Base-by-base conservation (phyloP, 2,797 vertebrate genomes). In the Dipus sagitta region DNA sequence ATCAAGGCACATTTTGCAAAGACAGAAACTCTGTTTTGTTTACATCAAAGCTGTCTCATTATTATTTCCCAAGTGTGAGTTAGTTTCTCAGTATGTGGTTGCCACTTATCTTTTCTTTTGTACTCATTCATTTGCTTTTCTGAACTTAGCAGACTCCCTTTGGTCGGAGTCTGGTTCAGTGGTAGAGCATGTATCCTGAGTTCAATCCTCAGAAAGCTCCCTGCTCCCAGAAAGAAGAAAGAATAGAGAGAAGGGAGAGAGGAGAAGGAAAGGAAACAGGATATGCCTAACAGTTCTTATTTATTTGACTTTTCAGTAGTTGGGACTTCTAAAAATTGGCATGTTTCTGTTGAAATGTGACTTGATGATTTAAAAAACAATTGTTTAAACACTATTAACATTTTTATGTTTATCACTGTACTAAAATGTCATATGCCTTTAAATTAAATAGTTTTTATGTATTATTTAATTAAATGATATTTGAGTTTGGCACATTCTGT, bases 331-430 rank as follows among this genome's bases (percentile, higher is more conserved):
- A 71, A 84, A 93, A 88, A 65, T 80, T 74, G 54, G 52, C 20
- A 34, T 90, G 20, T 92, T 92, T 87, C 24, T 88, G 21, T 47
- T 92, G 65, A 94, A 93, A 47, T 94, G 74, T 88, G n/a, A 84
- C 83, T 94, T 95, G 58, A 65, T 82, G 60, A 32, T 95, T 91
- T 38, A 89, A 72, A 85, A 86, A 83, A 74, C 21, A 18, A n/a
- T n/a, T 82, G 28, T 65, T 10, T 85, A 74, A 81, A 24, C 34
- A 78, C 15, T 85, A 67, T 68, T 68, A 54, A 52, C 90, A 64
- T 47, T 82, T 78, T 94, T 65, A 32, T 88, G 3, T 58, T 78
- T n/a, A 83, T 92, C 7, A 93, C 12, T 89, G 54, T 88, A 88
- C 65, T 95, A 52, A 92, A 95, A 85, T 90, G 70, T 11, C 54